These are phyloP conservation scores for Rafetus swinhoei DNA, from an alignment of 2,113 vertebrate genomes.

Conservation along the genomic window DNA sequence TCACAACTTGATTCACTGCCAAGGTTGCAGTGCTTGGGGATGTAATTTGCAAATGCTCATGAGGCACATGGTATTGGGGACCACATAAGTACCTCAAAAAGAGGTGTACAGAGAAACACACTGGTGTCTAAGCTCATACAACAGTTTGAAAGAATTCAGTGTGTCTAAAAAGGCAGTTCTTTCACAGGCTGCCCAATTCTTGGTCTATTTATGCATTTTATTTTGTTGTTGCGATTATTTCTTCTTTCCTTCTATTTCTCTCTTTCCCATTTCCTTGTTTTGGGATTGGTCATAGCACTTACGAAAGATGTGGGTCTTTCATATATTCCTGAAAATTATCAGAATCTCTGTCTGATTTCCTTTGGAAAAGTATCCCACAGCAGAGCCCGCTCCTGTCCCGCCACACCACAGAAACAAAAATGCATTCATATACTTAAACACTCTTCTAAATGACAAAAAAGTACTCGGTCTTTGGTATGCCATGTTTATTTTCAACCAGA, in stretches of 20 bases:
- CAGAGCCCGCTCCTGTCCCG: background rate
- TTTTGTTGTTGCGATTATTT: background rate
- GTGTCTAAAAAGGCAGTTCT: background rate
- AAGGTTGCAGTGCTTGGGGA: background rate
- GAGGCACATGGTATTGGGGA: background rate
- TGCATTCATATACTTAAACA: background rate
- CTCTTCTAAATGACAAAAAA: background rate
- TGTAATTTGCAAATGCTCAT: background rate
- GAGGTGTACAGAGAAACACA: background rate
- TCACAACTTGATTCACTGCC: background rate
- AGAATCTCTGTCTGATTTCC: background rate
- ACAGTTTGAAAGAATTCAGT: background rate
- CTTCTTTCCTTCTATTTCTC: background rate
- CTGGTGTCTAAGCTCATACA: background rate
- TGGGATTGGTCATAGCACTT: background rate
- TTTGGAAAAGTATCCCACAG: background rate
- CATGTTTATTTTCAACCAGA: background rate
- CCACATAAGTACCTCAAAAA: background rate
- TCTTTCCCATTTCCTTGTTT: background rate
- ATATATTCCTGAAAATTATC: background rate
- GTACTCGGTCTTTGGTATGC: background rate
- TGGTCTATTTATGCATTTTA: background rate
- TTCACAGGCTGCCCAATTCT: background rate
- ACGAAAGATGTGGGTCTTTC: background rate
- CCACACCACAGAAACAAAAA: background rate